Base-by-base conservation (phyloP, 2,888 invertebrate species). In the Acrobasis repandana region DNA sequence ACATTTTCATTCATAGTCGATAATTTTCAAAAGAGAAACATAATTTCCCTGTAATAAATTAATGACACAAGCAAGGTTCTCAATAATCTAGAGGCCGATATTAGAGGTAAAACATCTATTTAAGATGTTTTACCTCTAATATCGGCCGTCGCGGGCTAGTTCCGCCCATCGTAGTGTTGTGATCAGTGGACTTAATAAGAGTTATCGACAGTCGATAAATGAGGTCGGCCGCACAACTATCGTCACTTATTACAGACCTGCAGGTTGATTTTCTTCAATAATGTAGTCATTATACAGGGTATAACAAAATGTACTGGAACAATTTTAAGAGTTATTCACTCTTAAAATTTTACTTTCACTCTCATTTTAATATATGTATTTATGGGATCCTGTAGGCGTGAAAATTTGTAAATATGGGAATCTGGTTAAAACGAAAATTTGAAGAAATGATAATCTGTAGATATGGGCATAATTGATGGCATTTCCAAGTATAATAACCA, bases 141-240 rank as follows among this genome's bases (percentile, higher is more conserved):
- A 57, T 66, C 68, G 63, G 69, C 70, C 69, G 73, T 76, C 69
- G 69, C 69, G 69, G 73, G 76, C 75, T 77, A 74, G 71, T 73
- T 64, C 71, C 74, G 73, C 76, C 77, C 68, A 63, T 61, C 60
- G 65, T 74, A 76, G 76, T 77, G 77, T 75, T 76, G 75, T 72
- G 43, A 62, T 71, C 64, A 66, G 70, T 62, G 54, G 63, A 20
- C 64, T 70, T 80, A 80, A 80, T 81, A 76, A 72, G 76, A 71
- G 79, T 77, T 77, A 82, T 82, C 80, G 75, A 78, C 76, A 74
- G 61, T 72, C 71, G 80, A 79, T 73, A 80, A 80, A 71, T 76
- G 43, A 72, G 80, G 76, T 69, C 75, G 66, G n/a, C 14, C n/a
- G 43, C 43, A 14, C 43, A 6, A n/a, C 14, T 43, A 43, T 28